Conservation (phyloP, 2,797 vertebrate genomes). For the Tapirus indicus region DNA sequence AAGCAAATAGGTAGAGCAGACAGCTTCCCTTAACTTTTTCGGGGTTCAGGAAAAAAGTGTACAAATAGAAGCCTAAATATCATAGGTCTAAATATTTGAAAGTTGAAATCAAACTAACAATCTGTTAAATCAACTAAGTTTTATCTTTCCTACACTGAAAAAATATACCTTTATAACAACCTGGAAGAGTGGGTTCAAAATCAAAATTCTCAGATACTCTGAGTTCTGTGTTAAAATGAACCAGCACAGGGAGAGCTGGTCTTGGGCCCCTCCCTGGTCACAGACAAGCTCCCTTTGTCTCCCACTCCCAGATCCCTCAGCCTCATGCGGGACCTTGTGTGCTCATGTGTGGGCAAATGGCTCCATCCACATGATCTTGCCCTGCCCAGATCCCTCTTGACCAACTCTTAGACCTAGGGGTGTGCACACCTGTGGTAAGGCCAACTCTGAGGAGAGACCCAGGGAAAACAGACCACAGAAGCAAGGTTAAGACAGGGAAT, state of each 20-base stretch:
- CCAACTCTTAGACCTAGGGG: neutral
- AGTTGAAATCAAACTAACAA: neutral
- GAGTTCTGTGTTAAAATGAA: neutral
- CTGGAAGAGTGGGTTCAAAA: neutral
- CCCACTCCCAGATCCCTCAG: neutral
- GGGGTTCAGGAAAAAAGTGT: neutral
- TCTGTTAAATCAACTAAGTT: neutral
- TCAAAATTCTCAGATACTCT: neutral
- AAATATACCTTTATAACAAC: neutral
- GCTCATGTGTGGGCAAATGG: neutral
- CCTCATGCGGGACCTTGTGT: neutral
- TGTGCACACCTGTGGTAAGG: no score
- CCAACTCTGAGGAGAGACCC: neutral
- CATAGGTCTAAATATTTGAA: neutral
- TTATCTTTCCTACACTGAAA: neutral
- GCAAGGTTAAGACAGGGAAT: neutral
- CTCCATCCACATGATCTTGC: neutral
- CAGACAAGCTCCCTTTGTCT: neutral
- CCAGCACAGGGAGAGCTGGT: neutral
- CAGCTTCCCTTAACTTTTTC: neutral
- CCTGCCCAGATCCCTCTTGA: neutral
- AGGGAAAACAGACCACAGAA: neutral
- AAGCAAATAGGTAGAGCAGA: neutral
- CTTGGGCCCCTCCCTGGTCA: neutral
- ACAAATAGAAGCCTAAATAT: neutral